phyloP scores from a whole-genome alignment of 2,797 vertebrate species.

The Liparis tanakae region DNA sequence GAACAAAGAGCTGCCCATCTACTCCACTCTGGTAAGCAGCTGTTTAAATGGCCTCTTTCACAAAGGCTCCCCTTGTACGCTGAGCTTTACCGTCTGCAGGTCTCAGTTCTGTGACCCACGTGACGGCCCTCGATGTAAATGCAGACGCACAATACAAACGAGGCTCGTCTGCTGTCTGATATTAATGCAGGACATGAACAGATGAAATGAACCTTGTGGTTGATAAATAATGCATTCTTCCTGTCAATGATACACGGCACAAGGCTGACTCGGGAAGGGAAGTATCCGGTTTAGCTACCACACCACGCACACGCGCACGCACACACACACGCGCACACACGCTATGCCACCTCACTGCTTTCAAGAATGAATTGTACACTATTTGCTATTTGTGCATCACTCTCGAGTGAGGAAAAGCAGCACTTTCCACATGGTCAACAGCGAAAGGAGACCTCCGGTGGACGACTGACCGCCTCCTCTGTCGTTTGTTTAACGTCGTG shows the following conservation, averaged over 20 bases:
- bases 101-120: background rate
- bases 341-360: background rate
- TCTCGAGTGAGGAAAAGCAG: background rate
- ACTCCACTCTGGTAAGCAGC: conserved; percentile 90
- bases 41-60: background rate
- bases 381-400: background rate
- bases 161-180: conserved; percentile 30
- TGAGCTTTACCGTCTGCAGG: conserved; percentile 8
- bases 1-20: conserved; percentile 95
- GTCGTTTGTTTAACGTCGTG: background rate
- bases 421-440: background rate
- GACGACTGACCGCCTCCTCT: background rate
- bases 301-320: conserved; percentile 14
- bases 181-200: conserved; percentile 45
- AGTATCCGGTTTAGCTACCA: conserved; percentile 30
- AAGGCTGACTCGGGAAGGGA: conserved; percentile 57
- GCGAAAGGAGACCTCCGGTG: background rate
- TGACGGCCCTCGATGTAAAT: conserved; percentile 4
- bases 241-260: conserved; percentile 73
- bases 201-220: conserved; percentile 68
- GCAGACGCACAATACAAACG: conserved; percentile 11
- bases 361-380: background rate
- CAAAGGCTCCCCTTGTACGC: background rate
- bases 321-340: conserved; percentile 20
- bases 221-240: conserved; percentile 84